These are phyloP conservation scores for Tachyglossus aculeatus DNA, from an alignment of 2,797 vertebrate species.

Conservation along the genomic window DNA sequence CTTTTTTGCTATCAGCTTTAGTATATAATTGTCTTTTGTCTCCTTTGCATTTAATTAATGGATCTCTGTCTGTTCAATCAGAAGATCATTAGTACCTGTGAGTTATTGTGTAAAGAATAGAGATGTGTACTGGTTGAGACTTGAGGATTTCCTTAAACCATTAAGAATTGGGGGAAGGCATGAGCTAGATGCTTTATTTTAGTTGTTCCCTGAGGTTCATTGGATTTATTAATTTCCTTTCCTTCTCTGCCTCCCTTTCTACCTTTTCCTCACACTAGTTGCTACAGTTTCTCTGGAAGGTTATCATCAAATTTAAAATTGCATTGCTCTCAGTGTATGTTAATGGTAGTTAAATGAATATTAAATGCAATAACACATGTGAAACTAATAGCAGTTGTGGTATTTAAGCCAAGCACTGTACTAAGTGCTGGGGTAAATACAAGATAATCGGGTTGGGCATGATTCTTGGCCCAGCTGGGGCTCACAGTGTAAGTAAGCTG, in stretches of 20 bases:
- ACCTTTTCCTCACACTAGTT: not conserved
- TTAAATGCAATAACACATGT: not conserved
- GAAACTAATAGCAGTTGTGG: too few species aligned
- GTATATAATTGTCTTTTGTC: slow-evolving; percentile 50
- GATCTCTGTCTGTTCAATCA: slow-evolving; percentile 42
- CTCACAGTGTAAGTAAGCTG: too few species aligned
- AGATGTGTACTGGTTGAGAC: not conserved
- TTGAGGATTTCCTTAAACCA: not conserved
- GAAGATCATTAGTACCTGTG: slow-evolving; percentile 28
- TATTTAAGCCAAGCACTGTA: too few species aligned
- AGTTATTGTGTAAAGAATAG: slow-evolving; percentile 13
- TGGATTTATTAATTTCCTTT: not conserved
- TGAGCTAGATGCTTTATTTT: slow-evolving; percentile 11
- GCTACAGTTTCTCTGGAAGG: not conserved
- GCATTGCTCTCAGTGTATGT: not conserved
- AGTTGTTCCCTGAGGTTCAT: not conserved
- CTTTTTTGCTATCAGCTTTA: slow-evolving; percentile 23
- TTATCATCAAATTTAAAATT: not conserved
- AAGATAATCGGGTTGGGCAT: too few species aligned
- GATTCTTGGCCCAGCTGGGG: too few species aligned
- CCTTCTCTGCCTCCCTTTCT: slow-evolving; percentile 4
- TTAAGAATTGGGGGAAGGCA: not conserved
- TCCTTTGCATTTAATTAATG: slow-evolving; percentile 59
- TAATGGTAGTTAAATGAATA: not conserved
- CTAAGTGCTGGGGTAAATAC: too few species aligned